These are phyloP conservation scores for Antennarius striatus DNA, from an alignment of 2,113 vertebrate species.

Conservation along the genomic window DNA sequence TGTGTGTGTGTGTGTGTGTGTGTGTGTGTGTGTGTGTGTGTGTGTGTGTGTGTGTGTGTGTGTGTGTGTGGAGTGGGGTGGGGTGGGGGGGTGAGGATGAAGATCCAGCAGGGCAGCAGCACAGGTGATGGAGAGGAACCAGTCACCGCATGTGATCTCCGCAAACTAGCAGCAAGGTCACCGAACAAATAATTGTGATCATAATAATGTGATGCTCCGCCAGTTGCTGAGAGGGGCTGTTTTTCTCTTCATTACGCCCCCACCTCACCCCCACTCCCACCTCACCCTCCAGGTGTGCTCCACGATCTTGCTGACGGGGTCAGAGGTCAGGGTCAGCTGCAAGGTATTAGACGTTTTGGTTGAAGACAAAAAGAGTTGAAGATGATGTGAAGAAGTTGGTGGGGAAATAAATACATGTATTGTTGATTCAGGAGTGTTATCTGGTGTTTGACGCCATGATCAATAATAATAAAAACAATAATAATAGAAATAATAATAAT, in stretches of 20 bases:
- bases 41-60: background rate
- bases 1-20: background rate
- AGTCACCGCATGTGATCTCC: slow-evolving; percentile 63
- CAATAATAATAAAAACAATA: too few relatives aligned
- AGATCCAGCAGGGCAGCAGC: slow-evolving; percentile 32
- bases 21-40: too few relatives aligned
- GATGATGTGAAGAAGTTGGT: background rate
- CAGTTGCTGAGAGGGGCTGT: slow-evolving; percentile 18
- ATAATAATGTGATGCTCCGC: slow-evolving; percentile 52
- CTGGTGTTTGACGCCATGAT: too few relatives aligned
- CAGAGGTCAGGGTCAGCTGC: slow-evolving; percentile 65
- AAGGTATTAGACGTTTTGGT: background rate
- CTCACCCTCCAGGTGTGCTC: background rate
- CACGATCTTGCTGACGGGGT: slow-evolving; percentile 7
- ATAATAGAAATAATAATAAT: too few relatives aligned
- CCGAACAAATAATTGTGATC: slow-evolving; percentile 74
- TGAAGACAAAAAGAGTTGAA: background rate
- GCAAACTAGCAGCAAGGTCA: slow-evolving; percentile 75
- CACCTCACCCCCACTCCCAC: background rate
- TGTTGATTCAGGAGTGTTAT: background rate
- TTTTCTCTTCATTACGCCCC: background rate
- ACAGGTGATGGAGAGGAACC: slow-evolving; percentile 76
- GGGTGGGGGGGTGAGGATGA: background rate
- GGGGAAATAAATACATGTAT: too few relatives aligned
- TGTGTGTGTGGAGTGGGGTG: too few relatives aligned